These are phyloP conservation scores for Plemyria rubiginata DNA, from an alignment of 2,888 invertebrate species.

Conservation along the genomic window DNA sequence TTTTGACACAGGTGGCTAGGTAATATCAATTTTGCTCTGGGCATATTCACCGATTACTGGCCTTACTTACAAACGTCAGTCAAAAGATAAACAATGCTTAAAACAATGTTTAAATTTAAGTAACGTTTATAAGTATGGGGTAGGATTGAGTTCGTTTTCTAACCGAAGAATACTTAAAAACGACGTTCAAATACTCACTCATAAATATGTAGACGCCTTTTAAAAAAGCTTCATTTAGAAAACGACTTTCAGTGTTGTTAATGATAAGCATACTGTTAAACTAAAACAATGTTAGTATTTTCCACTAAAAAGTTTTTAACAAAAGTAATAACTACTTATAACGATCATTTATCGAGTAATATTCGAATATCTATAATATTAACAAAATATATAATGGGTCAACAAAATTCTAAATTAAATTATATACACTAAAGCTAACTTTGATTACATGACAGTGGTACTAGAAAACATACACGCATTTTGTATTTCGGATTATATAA, in stretches of 20 bases:
- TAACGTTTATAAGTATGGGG: background rate
- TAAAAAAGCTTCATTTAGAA: conserved; percentile 45
- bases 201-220: conserved; percentile 14
- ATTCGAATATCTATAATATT: conserved; percentile 68
- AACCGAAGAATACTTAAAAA: conserved; percentile 17
- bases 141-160: conserved; percentile 26
- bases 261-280: conserved; percentile 58
- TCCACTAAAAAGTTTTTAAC: conserved; percentile 67
- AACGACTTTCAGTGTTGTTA: conserved; percentile 53
- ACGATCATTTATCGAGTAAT: conserved; percentile 57
- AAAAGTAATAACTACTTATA: conserved; percentile 62
- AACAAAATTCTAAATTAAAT: conserved; percentile 70
- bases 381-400: conserved; percentile 67
- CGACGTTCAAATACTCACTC: conserved; percentile 12
- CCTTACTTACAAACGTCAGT: background rate
- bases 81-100: background rate
- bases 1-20: conserved; percentile 68
- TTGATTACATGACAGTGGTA: conserved; percentile 33
- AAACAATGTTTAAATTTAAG: background rate
- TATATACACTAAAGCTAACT: conserved; percentile 72
- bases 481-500: conserved; percentile 55
- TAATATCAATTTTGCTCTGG: conserved; percentile 68
- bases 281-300: conserved; percentile 62
- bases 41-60: conserved; percentile 42
- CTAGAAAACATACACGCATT: conserved; percentile 36